Conservation (phyloP, 2,113 vertebrate species). For the Phrynosoma platyrhinos region DNA sequence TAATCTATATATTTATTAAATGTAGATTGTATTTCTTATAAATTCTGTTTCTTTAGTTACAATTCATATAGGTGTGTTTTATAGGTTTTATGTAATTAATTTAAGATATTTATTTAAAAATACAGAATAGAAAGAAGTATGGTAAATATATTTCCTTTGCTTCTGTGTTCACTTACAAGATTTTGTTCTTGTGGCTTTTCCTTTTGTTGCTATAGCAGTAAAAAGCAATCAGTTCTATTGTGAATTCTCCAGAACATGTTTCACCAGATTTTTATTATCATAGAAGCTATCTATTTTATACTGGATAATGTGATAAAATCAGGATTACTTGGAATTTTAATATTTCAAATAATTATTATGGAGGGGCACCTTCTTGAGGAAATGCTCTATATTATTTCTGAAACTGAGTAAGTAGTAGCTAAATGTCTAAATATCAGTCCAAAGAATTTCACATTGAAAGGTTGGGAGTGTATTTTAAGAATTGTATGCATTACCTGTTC, state of each 20-base stretch:
- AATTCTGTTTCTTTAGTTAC: no score
- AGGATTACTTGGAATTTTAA: conserved; percentile 65
- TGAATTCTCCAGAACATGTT: conserved; percentile 41
- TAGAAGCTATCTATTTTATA: conserved; percentile 52
- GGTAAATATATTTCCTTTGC: background rate
- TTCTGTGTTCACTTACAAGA: background rate
- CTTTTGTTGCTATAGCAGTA: background rate
- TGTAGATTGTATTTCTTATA: no score
- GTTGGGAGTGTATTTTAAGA: background rate
- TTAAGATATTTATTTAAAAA: no score
- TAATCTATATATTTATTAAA: conserved; percentile 14
- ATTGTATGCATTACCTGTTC: background rate
- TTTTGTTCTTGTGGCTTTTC: conserved; percentile 9
- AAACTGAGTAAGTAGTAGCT: conserved; percentile 23
- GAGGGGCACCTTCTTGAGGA: conserved; percentile 59
- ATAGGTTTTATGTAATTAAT: no score
- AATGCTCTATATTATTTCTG: conserved; percentile 43
- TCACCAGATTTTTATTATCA: conserved; percentile 61
- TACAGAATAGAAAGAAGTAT: background rate
- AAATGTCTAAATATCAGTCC: conserved; percentile 35
- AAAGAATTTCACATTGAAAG: conserved; percentile 27
- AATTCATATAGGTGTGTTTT: no score
- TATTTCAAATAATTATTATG: conserved; percentile 62
- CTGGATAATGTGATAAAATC: conserved; percentile 56
- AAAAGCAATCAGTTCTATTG: conserved; percentile 55